A percentile compares a stretch with the other conserved stretches of the same genome.
These are phyloP conservation scores for Caenorhabditis inopinata DNA, from an alignment of 1,140 invertebrate species.

Conservation along the genomic window DNA sequence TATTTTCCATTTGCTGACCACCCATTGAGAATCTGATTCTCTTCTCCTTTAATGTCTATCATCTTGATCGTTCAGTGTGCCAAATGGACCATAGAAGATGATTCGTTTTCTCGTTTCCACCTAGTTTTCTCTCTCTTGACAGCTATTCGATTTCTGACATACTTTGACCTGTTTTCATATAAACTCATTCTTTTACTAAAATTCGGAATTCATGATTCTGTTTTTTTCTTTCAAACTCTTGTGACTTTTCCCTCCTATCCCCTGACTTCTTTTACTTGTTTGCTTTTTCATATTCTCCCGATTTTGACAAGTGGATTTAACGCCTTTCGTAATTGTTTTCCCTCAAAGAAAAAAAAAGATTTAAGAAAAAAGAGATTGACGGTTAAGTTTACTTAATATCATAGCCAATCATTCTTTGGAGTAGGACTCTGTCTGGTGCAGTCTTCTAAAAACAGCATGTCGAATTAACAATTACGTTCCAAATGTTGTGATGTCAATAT, in stretches of 20 bases:
- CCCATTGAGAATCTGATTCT: background rate
- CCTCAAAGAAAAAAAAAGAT: too few relatives aligned
- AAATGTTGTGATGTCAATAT: too few relatives aligned
- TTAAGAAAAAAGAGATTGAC: too few relatives aligned
- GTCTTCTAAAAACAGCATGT: too few relatives aligned
- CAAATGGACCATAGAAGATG: slow-evolving; percentile 21
- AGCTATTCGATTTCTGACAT: background rate
- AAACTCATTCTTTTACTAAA: background rate
- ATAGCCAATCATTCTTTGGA: too few relatives aligned
- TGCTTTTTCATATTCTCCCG: background rate
- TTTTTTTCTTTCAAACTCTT: too few relatives aligned
- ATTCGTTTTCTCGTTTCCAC: background rate
- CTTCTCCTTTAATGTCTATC: background rate
- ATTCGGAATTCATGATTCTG: background rate
- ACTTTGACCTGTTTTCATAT: background rate
- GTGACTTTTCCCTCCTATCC: background rate
- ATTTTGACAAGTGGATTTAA: slow-evolving; percentile 21
- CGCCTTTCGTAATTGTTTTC: too few relatives aligned
- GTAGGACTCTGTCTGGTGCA: too few relatives aligned
- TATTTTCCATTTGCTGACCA: background rate
- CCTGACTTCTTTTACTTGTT: background rate
- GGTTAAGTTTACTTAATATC: too few relatives aligned
- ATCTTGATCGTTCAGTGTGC: slow-evolving; percentile 9
- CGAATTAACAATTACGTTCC: too few relatives aligned
- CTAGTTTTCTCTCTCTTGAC: background rate